phyloP scores from a whole-genome alignment of 2,888 invertebrate genomes.

The Bellardia pandia region DNA sequence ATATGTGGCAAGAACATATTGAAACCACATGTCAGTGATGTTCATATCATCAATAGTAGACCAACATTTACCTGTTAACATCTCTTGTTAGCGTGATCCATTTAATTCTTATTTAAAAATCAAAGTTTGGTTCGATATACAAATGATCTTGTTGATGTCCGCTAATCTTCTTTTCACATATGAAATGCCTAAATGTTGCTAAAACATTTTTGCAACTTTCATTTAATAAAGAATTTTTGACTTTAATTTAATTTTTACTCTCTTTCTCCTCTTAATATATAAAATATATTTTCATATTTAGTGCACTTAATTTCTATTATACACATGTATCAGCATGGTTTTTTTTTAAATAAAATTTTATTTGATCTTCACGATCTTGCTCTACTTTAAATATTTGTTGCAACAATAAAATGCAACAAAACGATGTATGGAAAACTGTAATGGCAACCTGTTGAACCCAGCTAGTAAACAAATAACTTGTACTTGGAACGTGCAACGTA shows the following conservation, averaged over 20 bases:
- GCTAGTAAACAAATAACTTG: conserved; percentile 55
- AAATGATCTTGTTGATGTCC: neutral
- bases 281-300: neutral
- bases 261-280: neutral
- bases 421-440: conserved; percentile 52
- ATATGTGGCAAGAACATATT: too few relatives aligned
- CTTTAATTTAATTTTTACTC: too few relatives aligned
- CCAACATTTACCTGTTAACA: too few relatives aligned
- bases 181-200: too few relatives aligned
- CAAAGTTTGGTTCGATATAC: too few relatives aligned
- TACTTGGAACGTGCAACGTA: conserved; percentile 53
- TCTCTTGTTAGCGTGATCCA: too few relatives aligned
- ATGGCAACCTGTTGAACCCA: conserved; percentile 70
- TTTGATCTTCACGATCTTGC: conserved; percentile 72
- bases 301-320: neutral
- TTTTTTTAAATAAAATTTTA: conserved; percentile 47
- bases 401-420: conserved; percentile 56
- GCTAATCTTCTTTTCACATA: too few relatives aligned
- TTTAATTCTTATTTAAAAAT: too few relatives aligned
- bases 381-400: conserved; percentile 62
- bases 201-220: too few relatives aligned
- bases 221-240: too few relatives aligned
- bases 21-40: too few relatives aligned
- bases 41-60: too few relatives aligned
- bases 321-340: conserved; percentile 22